phyloP scores from a whole-genome alignment of 2,113 vertebrate genomes.

The Castor canadensis region DNA sequence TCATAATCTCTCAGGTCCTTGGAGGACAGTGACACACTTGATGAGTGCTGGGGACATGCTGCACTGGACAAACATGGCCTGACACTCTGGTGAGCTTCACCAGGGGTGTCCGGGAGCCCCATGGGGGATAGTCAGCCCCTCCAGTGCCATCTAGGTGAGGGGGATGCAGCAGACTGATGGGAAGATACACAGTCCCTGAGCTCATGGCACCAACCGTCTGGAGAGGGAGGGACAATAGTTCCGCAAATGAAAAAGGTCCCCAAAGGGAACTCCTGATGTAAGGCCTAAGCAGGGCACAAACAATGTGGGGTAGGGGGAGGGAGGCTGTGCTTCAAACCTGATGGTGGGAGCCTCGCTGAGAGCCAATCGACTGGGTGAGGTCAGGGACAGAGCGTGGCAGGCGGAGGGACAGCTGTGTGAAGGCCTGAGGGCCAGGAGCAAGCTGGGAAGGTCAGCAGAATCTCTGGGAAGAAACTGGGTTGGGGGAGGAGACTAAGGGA shows the following conservation, averaged over 20 bases:
- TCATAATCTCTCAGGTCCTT: too few species aligned
- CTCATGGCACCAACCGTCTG: not conserved
- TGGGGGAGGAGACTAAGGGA: not conserved
- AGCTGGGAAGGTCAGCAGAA: not conserved
- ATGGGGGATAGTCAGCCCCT: fast-evolving
- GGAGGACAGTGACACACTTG: fast-evolving
- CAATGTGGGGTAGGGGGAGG: fast-evolving
- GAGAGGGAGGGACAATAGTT: too few species aligned
- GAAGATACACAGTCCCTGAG: not conserved
- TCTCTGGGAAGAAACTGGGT: not conserved
- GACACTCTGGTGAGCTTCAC: not conserved
- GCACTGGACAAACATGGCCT: not conserved
- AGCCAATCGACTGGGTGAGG: fast-evolving
- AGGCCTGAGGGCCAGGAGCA: not conserved
- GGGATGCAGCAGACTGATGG: not conserved
- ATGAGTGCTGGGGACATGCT: not conserved
- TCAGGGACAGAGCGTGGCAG: not conserved
- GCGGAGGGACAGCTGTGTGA: too few species aligned
- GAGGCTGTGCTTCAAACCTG: fast-evolving
- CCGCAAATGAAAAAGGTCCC: not conserved
- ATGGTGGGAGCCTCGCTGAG: not conserved
- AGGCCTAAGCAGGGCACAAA: fast-evolving
- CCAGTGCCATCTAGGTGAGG: fast-evolving
- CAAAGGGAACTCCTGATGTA: fast-evolving
- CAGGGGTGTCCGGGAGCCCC: not conserved